Evolutionary conservation across 1,140 invertebrate species (phyloP).

Genomic region (Capitella teleta): DNA sequence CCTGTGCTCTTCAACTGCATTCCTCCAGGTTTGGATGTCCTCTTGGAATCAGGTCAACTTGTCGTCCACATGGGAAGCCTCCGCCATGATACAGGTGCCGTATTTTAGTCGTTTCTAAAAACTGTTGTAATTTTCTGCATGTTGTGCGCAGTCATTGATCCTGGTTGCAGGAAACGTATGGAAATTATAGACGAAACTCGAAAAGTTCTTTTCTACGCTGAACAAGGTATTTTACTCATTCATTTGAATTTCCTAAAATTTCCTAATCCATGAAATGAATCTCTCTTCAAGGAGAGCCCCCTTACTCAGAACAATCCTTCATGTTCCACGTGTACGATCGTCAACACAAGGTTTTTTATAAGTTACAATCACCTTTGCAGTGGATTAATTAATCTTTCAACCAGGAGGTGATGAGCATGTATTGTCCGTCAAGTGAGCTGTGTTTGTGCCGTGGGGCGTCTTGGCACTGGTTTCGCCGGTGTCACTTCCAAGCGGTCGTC

Average conservation of each 20-base stretch:
- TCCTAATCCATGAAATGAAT: no score
- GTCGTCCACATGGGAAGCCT: slow-evolving; percentile 11
- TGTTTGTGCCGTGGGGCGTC: slow-evolving; percentile 10
- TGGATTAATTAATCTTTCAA: neutral
- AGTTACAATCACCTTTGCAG: neutral
- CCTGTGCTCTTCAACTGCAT: neutral
- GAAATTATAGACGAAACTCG: slow-evolving; percentile 13
- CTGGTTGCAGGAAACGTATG: neutral
- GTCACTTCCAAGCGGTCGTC: slow-evolving; percentile 11
- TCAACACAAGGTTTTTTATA: neutral
- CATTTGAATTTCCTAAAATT: no score
- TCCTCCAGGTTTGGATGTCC: slow-evolving; percentile 4
- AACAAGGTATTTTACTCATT: slow-evolving; percentile 14
- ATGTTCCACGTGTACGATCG: neutral
- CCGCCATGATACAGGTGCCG: slow-evolving; percentile 7
- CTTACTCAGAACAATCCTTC: neutral
- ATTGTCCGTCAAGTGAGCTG: slow-evolving; percentile 1
- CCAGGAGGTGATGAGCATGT: slow-evolving; percentile 8
- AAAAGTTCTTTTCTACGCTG: slow-evolving; percentile 9
- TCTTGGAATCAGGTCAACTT: slow-evolving; percentile 10
- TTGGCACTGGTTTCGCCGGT: slow-evolving; percentile 10
- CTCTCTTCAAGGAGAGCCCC: neutral
- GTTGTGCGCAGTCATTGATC: slow-evolving; percentile 2
- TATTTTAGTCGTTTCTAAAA: neutral
- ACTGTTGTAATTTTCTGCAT: neutral